Conservation (phyloP, 1,140 invertebrate genomes). For the Dreissena polymorpha region DNA sequence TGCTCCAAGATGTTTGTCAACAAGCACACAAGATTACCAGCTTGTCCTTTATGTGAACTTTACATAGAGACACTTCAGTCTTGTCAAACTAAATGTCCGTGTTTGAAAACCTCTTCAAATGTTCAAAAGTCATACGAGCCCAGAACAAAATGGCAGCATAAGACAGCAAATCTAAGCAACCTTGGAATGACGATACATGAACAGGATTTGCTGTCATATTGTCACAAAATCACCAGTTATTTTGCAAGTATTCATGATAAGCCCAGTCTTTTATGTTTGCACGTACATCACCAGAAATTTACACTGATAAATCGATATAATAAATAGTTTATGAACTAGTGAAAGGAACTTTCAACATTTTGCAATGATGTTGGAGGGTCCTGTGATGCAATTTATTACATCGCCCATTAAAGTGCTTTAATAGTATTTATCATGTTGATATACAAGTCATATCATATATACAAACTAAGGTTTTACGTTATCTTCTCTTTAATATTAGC, state of each 20-base stretch:
- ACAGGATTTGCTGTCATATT: not conserved
- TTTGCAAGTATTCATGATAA: slow-evolving; percentile 5
- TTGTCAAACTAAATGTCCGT: not conserved
- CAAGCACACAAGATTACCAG: too few species aligned
- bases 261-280: not conserved
- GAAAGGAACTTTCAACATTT: not conserved
- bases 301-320: not conserved
- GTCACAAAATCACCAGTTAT: not conserved
- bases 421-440: too few species aligned
- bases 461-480: too few species aligned
- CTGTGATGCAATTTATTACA: too few species aligned
- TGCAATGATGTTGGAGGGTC: too few species aligned
- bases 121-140: not conserved
- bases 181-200: not conserved
- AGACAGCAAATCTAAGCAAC: not conserved
- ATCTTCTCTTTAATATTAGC: too few species aligned
- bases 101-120: slow-evolving; percentile 8
- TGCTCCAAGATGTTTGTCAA: too few species aligned
- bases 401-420: too few species aligned
- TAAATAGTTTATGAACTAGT: not conserved
- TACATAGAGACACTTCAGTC: not conserved
- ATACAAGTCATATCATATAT: too few species aligned
- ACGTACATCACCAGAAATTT: slow-evolving; percentile 1
- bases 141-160: not conserved
- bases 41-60: not conserved